A percentile compares a stretch with the other conserved stretches of the same genome.
phyloP scores from a whole-genome alignment of 2,113 vertebrate species.

The Tautogolabrus adspersus region DNA sequence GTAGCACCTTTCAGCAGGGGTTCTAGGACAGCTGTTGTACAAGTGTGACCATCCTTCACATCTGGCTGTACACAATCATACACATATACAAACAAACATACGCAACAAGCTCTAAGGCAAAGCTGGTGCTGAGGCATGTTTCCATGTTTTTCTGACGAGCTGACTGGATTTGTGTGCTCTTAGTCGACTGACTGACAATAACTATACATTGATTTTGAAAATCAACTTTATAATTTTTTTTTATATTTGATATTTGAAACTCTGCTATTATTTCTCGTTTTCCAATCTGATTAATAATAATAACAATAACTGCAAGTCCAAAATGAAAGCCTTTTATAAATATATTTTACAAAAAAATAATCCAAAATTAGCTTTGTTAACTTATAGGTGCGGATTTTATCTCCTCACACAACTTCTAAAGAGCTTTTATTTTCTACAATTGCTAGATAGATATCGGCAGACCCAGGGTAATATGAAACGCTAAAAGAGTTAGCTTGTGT shows the following conservation, averaged over 20 bases:
- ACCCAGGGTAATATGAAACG: neutral
- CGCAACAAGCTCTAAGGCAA: neutral
- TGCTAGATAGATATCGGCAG: neutral
- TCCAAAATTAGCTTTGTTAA: too few relatives aligned
- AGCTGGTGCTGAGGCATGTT: neutral
- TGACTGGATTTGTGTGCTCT: neutral
- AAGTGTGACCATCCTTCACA: slow-evolving; percentile 36
- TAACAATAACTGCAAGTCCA: too few relatives aligned
- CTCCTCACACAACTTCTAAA: too few relatives aligned
- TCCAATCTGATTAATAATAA: too few relatives aligned
- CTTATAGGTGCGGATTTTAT: too few relatives aligned
- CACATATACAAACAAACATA: slow-evolving; percentile 5
- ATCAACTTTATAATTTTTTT: too few relatives aligned
- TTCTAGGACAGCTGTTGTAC: slow-evolving; percentile 47
- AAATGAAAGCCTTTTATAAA: too few relatives aligned
- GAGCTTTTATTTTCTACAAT: neutral
- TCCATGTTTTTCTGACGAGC: neutral
- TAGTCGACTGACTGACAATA: neutral
- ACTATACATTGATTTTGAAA: too few relatives aligned
- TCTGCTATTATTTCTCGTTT: too few relatives aligned
- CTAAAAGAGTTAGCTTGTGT: too few relatives aligned
- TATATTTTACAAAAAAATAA: too few relatives aligned
- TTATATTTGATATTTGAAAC: too few relatives aligned
- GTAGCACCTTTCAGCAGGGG: slow-evolving; percentile 41
- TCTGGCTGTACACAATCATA: slow-evolving; percentile 13